Conservation (phyloP, 2,797 vertebrate genomes). For the Clarias fuscus region DNA sequence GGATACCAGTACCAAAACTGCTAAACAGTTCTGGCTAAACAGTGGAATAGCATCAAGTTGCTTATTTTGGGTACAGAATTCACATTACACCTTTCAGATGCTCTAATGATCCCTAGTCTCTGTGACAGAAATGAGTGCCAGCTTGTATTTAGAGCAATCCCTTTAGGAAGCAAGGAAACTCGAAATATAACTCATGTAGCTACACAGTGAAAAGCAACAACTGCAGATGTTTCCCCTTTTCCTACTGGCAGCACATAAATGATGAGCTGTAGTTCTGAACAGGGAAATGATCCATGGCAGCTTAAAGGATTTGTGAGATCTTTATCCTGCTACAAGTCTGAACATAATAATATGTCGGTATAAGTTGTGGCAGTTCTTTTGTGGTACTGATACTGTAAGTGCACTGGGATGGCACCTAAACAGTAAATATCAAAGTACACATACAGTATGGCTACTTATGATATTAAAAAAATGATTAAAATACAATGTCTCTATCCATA, state of each 20-base stretch:
- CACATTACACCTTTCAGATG: background rate
- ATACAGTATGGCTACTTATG: background rate
- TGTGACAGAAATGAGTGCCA: background rate
- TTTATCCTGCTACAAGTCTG: background rate
- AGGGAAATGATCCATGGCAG: background rate
- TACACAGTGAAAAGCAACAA: background rate
- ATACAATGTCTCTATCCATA: background rate
- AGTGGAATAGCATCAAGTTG: too few species aligned
- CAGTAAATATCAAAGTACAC: background rate
- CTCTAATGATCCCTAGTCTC: background rate
- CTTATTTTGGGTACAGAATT: background rate
- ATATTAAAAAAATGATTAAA: background rate
- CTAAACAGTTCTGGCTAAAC: background rate
- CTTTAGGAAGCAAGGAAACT: background rate
- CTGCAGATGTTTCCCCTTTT: background rate
- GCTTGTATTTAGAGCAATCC: background rate
- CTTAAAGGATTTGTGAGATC: conserved; percentile 8
- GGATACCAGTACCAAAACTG: background rate
- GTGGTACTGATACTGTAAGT: background rate
- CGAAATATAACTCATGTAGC: background rate
- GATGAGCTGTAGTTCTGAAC: background rate
- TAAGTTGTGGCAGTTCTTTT: background rate
- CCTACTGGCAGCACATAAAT: background rate
- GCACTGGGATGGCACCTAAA: background rate
- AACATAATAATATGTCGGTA: background rate